Evolutionary conservation across 2,113 vertebrate species (phyloP).

Genomic region (Eolophus roseicapilla): DNA sequence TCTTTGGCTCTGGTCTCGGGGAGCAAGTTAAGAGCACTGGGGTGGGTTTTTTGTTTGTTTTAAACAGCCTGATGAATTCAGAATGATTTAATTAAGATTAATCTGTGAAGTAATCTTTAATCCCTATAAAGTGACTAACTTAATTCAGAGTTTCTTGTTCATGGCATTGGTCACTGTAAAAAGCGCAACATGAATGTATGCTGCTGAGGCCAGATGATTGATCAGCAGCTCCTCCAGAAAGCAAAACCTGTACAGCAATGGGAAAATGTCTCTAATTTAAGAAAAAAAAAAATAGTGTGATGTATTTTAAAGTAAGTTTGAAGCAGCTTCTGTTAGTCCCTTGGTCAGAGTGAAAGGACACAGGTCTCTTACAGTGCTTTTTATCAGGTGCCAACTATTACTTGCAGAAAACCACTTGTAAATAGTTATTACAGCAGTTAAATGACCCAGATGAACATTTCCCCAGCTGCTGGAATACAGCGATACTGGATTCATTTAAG

Average conservation of each 20-base stretch:
- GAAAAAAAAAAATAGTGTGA: not conserved
- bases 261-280: not conserved
- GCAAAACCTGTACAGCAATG: not conserved
- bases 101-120: constrained; percentile 32
- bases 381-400: not conserved
- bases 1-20: not conserved
- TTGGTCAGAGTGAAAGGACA: not conserved
- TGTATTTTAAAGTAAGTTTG: not conserved
- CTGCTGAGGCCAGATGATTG: not conserved
- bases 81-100: constrained; percentile 45
- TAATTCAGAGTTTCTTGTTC: constrained; percentile 34
- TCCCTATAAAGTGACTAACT: not conserved
- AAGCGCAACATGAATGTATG: accelerated
- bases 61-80: not conserved
- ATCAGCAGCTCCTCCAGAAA: not conserved
- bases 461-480: not conserved
- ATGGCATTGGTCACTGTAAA: not conserved
- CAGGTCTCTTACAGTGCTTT: not conserved
- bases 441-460: not conserved
- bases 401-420: not conserved
- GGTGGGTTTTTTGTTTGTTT: not conserved
- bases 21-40: not conserved
- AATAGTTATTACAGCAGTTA: not conserved
- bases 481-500: not conserved
- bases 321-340: not conserved